Evolutionary conservation across 2,113 vertebrate genomes (phyloP).

Genomic region (Scolopax mira): DNA sequence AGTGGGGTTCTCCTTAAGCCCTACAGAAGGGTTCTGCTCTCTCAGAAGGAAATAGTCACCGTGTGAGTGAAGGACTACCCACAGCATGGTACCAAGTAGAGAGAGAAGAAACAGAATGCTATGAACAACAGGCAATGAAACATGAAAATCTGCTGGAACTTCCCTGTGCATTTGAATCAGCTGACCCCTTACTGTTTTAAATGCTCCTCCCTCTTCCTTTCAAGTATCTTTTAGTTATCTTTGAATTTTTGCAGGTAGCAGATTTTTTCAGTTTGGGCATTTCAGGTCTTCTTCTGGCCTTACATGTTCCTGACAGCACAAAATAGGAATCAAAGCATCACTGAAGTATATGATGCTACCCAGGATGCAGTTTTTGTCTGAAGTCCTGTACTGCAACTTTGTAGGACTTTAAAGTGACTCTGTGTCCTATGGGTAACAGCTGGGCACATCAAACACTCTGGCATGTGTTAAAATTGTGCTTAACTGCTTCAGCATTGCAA

Average conservation of each 20-base stretch:
- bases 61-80: neutral
- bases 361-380: neutral
- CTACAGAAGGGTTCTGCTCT: neutral
- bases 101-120: neutral
- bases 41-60: neutral
- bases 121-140: neutral
- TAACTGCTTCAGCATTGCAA: neutral
- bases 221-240: neutral
- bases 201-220: neutral
- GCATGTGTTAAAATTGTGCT: rapidly evolving
- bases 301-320: neutral
- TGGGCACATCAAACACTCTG: neutral
- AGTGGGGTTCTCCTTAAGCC: neutral
- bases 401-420: neutral
- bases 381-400: neutral
- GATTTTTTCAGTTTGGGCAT: neutral
- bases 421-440: neutral
- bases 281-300: neutral
- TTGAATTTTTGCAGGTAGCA: neutral
- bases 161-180: neutral
- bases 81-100: neutral
- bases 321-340: neutral
- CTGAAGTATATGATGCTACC: neutral
- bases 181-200: neutral
- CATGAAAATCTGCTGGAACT: neutral